A percentile compares a stretch with the other conserved stretches of the same genome.
phyloP scores from a whole-genome alignment of 2,888 invertebrate species.

The Agrochola lychnidis region DNA sequence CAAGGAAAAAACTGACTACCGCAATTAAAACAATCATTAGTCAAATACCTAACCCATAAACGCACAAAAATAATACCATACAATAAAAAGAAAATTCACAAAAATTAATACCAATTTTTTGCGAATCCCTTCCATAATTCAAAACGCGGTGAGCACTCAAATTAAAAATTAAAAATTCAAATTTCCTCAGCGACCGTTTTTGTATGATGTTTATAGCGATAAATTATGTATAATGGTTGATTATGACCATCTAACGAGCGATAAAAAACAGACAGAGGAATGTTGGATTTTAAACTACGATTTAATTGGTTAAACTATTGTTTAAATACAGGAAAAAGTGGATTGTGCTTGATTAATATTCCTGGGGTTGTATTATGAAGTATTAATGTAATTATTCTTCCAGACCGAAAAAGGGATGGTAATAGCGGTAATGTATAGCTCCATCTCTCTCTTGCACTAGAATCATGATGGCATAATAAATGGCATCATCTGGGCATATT shows the following conservation, averaged over 20 bases:
- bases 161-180: conserved; percentile 70
- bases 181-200: conserved; percentile 63
- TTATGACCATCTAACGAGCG: conserved; percentile 45
- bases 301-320: conserved; percentile 22
- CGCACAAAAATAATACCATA: not conserved
- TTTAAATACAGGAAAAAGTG: not conserved
- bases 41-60: not conserved
- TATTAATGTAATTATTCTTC: too few species aligned
- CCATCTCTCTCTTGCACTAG: too few species aligned
- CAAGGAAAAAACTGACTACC: too few species aligned
- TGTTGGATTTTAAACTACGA: conserved; percentile 20
- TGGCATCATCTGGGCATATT: too few species aligned
- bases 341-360: not conserved
- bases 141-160: conserved; percentile 46
- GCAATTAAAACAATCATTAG: too few species aligned
- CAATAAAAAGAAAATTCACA: conserved; percentile 13
- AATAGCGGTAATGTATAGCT: too few species aligned
- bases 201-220: conserved; percentile 66
- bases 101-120: conserved; percentile 42
- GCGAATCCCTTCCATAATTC: conserved; percentile 45
- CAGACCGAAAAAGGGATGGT: too few species aligned
- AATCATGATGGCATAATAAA: too few species aligned
- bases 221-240: conserved; percentile 67
- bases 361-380: too few species aligned
- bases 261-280: conserved; percentile 64